A percentile compares a stretch with the other conserved stretches of the same genome.
Evolutionary conservation across 1,140 invertebrate species (phyloP).

Genomic region (Chymomyza costata): DNA sequence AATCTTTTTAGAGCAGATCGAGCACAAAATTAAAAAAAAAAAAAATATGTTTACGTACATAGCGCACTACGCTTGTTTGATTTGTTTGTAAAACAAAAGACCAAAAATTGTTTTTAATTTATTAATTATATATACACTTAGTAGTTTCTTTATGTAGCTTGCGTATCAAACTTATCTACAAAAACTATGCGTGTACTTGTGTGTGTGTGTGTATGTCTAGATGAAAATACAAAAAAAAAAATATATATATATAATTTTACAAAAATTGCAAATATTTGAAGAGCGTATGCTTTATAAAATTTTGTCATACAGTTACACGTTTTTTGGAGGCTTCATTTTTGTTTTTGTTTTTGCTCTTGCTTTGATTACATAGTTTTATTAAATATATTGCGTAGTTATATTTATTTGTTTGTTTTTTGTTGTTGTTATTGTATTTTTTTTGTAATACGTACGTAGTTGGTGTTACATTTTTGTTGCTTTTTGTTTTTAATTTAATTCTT

Average conservation of each 20-base stretch:
- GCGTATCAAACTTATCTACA: too few species aligned
- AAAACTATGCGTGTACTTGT: too few species aligned
- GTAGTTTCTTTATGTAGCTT: neutral
- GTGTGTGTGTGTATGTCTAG: too few species aligned
- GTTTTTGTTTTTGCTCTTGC: too few species aligned
- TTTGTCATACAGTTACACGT: constrained; percentile 23
- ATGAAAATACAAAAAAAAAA: too few species aligned
- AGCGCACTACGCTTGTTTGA: constrained; percentile 11
- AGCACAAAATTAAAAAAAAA: neutral
- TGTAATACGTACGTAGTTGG: constrained; percentile 48
- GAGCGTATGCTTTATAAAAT: neutral
- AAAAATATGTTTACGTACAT: constrained; percentile 2
- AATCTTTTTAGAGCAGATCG: constrained; percentile 1
- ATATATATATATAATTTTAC: constrained; percentile 8
- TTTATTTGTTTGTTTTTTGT: constrained; percentile 17
- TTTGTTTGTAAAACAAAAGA: constrained; percentile 11
- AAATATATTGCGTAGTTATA: constrained; percentile 31
- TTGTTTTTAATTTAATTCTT: constrained; percentile 17
- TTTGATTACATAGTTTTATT: constrained; percentile 26
- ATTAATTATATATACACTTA: too few species aligned
- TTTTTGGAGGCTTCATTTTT: too few species aligned
- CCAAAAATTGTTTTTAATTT: neutral
- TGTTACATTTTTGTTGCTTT: constrained; percentile 43
- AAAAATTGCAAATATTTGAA: constrained; percentile 5
- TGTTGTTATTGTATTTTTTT: constrained; percentile 14